Base-by-base conservation (phyloP, 64 coral and sea anemone genomes). In the Pachyseris speciosa region DNA sequence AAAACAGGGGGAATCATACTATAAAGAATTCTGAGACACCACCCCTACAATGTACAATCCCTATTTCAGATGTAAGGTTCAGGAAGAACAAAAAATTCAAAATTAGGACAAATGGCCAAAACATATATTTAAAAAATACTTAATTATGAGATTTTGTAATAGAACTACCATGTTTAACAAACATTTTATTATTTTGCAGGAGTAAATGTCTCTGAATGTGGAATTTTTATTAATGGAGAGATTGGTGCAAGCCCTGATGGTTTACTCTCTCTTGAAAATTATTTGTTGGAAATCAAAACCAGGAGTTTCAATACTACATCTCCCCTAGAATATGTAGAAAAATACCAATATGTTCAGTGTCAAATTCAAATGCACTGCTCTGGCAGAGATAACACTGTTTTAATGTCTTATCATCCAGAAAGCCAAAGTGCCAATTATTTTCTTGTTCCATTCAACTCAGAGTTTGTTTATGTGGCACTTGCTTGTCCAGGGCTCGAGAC, bases 221-320 rank as follows among this genome's bases (percentile, higher is more conserved):
- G 75, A 79, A 79, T 79, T 47, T 79, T 79, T 48, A 45, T 79
- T 48, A 41, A 48, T 47, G 75, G 45, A 47, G 75, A 48, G 44
- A 79, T 79, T 79, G 75, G 28, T 41, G 75, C 75, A 45, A 79
- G 75, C 48, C 75, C 41, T 25, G 75, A 79, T 79, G 75, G 75
- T 79, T 10, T 79, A 52, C 75, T 79, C 24, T 79, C 75, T 47
- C 41, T 79, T 79, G 37, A 45, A 79, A 48, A 79, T 48, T 52
- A 79, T 52, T 52, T 79, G n/a, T 79, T 55, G 41, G 75, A 79
- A 79, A 79, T 79, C 1, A 79, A 79, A 31, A 79, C 75, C 16
- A 79, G 75, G 48, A 79, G 75, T n/a, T 12, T 52, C n/a, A 79
- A 79, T 79, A 22, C 75, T 47, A 31, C 40, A 79, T 79, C 38